Conservation (phyloP, 1,140 invertebrate genomes). For the Rhagoletis pomonella region DNA sequence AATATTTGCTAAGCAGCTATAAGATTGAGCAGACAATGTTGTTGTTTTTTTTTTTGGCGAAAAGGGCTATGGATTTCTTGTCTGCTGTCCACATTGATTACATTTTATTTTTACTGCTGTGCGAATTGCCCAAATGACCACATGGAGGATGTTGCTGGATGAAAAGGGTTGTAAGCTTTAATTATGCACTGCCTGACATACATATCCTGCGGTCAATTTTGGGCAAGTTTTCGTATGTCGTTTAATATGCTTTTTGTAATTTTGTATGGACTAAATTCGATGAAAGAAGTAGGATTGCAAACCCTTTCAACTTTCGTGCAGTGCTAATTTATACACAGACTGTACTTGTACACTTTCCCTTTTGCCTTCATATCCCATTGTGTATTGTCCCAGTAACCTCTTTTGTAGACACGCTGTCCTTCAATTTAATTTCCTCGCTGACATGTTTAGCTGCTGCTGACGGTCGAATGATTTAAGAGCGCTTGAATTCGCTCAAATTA, state of each 20-base stretch:
- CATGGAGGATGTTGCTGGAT: neutral
- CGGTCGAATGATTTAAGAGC: neutral
- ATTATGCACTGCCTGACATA: neutral
- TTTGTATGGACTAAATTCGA: neutral
- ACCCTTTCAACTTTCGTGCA: neutral
- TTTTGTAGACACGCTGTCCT: neutral
- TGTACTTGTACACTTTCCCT: neutral
- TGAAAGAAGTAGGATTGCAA: neutral
- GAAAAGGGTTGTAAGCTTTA: neutral
- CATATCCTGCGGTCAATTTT: slow-evolving; percentile 25
- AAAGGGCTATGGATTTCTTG: neutral
- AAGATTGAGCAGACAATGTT: neutral
- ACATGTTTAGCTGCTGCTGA: slow-evolving; percentile 21
- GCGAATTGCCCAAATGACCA: neutral
- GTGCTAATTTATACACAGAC: neutral
- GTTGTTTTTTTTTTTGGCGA: neutral
- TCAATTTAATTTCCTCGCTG: slow-evolving; percentile 29
- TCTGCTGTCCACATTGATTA: neutral
- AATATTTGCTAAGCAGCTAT: slow-evolving; percentile 22
- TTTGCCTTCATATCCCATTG: neutral
- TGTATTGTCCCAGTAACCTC: neutral
- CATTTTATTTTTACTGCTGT: neutral
- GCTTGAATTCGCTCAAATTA: neutral
- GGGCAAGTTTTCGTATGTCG: slow-evolving; percentile 19
- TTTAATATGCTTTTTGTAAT: slow-evolving; percentile 22